Evolutionary conservation across 2,888 invertebrate species (phyloP), one percentile per base, ranked within the genome.

Genomic region (Aphodius sticticus): DNA sequence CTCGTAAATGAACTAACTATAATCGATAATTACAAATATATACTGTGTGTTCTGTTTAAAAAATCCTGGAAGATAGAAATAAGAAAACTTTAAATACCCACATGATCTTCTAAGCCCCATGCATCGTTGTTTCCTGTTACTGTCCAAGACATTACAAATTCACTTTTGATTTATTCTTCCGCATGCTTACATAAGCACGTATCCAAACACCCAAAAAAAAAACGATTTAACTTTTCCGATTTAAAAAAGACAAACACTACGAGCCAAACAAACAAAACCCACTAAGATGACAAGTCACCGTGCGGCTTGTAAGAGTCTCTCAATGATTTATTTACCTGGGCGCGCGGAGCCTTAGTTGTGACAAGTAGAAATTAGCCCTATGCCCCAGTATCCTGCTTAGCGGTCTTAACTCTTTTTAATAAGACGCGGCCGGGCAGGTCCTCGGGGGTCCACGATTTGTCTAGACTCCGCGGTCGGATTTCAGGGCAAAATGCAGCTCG

Each of bases 331-430:
- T 53, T 9, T 53, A 53, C 53, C 53, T 53, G 53, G 53, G 53
- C 12, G 26, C 26, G 53, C 53, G 53, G 53, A 5, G 53, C 53
- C 53, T 53, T 7, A 53, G 53, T 53, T 53, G 53, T 53, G 53
- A 53, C 53, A 53, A 53, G 53, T 53, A 53, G 53, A 53, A 53
- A 53, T 53, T 53, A 53, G 53, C 53, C 53, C 53, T 53, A 9
- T 53, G 53, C 53, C 53, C 53, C 53, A 53, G 53, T 53, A 53
- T 53, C 53, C 53, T 53, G 53, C 53, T 53, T 53, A 53, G 53
- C 53, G 53, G 53, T 53, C 53, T 53, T 53, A 53, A 53, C 53
- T 53, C 53, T 53, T 53, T 53, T 53, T 53, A 53, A 53, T 53
- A 53, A 53, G 53, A 53, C 53, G 53, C 6, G 12, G 53, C 6